A percentile compares a stretch with the other conserved stretches of the same genome.
These are phyloP conservation scores for Anguilla marmorata DNA, from an alignment of 2,797 vertebrate genomes.

Conservation along the genomic window DNA sequence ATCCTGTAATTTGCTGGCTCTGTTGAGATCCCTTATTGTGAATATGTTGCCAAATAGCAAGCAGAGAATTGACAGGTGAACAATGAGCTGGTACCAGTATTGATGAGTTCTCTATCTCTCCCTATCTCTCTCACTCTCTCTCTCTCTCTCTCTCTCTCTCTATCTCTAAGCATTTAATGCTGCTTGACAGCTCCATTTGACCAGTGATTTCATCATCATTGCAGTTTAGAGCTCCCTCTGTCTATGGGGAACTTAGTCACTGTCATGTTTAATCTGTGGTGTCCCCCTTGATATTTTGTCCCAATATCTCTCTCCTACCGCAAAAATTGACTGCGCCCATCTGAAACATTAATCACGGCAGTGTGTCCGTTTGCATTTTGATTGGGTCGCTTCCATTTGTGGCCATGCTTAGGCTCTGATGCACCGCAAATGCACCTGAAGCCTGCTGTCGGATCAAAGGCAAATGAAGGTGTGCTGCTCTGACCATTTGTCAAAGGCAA, in stretches of 20 bases:
- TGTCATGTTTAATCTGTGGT: conserved; percentile 42
- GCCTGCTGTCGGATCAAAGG: neutral
- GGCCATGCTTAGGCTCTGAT: neutral
- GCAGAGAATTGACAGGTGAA: conserved; percentile 38
- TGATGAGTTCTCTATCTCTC: conserved; percentile 37
- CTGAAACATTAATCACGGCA: neutral
- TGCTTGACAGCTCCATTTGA: conserved; percentile 48
- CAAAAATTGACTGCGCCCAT: neutral
- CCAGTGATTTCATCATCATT: conserved; percentile 31
- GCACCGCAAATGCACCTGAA: neutral
- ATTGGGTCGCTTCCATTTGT: neutral
- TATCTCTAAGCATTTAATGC: conserved; percentile 39
- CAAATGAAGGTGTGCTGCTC: neutral
- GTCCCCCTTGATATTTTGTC: neutral
- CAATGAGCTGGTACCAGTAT: conserved; percentile 15
- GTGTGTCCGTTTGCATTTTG: neutral
- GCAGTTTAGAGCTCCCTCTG: conserved; percentile 34
- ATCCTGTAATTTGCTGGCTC: neutral
- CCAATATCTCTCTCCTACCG: neutral
- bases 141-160: conserved; percentile 36
- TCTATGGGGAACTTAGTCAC: conserved; percentile 12
- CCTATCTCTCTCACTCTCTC: conserved; percentile 29
- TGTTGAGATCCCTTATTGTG: neutral
- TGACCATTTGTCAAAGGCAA: too few species aligned
- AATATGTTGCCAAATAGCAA: conserved; percentile 4